Base-by-base conservation (phyloP, 2,113 vertebrate genomes). In the Ellobius talpinus region DNA sequence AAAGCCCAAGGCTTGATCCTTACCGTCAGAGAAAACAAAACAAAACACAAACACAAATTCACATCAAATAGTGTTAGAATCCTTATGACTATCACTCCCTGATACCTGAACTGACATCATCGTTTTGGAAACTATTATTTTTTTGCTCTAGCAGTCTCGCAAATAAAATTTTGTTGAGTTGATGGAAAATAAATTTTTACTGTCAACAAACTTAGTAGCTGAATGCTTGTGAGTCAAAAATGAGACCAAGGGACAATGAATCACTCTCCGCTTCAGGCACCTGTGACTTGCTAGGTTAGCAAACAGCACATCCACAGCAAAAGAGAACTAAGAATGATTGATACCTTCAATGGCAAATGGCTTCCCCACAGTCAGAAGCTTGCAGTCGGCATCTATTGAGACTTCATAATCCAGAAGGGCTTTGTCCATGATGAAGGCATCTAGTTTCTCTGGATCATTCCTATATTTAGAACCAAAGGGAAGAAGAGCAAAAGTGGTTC, bases 361-460 rank as follows among this genome's bases (percentile, higher is more conserved):
- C 96, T 99, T 99, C 79, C 99, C 99, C 87, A 99, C 99, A 0
- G 99, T 99, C 52, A 99, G 98, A 82, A 99, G 99, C 98, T 99
- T 99, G 98, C 99, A 99, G 98, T 99, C 99, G 0, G 99, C 99
- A 98, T 99, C 99, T 97, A 99, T 99, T 76, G 99, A 99, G 66
- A 99, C 99, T 98, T 99, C 99, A 86, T 99, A 99, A 98, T 99
- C 99, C 98, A 99, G 97, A 96, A 99, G 99, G n/a, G 99, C 99
- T 99, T 99, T 99, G 98, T 99, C 99, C 99, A 99, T 99, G 97
- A 99, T 99, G 98, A 99, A 99, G 73, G 99, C 99, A 91, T 99
- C 99, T 2, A 99, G 98, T 98, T 99, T 99, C 98, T 99, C 99
- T 96, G 99, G 99, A 98, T 99, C 99, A 42, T 99, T 99, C 98